A percentile compares a stretch with the other conserved stretches of the same genome.
Evolutionary conservation across 2,888 invertebrate species (phyloP).

Genomic region (Catocala sponsa): DNA sequence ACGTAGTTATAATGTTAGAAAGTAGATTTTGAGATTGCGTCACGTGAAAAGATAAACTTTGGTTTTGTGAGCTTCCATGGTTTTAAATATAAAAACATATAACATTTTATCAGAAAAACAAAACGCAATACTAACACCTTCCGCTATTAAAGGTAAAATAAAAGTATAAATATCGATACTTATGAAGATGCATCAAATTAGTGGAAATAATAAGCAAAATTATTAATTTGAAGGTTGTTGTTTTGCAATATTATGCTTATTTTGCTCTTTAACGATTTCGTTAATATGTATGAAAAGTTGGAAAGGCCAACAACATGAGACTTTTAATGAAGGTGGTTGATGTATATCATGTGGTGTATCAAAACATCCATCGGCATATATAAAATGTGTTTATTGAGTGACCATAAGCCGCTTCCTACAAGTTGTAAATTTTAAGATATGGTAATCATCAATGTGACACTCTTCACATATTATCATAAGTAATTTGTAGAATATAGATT

Average conservation of each 20-base stretch:
- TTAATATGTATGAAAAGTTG: slow-evolving; percentile 45
- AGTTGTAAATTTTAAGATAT: slow-evolving; percentile 14
- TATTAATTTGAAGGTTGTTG: slow-evolving; percentile 44
- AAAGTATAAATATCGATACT: slow-evolving; percentile 14
- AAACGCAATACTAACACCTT: slow-evolving; percentile 15
- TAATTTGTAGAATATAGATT: not conserved
- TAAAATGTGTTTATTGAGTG: not conserved
- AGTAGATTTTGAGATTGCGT: slow-evolving; percentile 34
- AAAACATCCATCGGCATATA: slow-evolving; percentile 4
- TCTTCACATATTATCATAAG: not conserved
- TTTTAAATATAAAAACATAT: not conserved
- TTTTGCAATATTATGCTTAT: slow-evolving; percentile 51
- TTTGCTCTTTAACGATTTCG: slow-evolving; percentile 52
- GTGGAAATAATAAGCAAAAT: slow-evolving; percentile 31
- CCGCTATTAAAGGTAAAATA: slow-evolving; percentile 37
- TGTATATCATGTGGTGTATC: slow-evolving; percentile 12
- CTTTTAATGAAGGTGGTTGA: slow-evolving; percentile 12
- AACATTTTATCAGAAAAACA: not conserved
- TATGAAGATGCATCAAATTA: slow-evolving; percentile 26
- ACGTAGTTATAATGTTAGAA: slow-evolving; percentile 36
- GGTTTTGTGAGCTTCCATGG: slow-evolving; percentile 5
- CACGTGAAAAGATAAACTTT: slow-evolving; percentile 17
- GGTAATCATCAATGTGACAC: slow-evolving; percentile 2
- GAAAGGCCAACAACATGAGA: slow-evolving; percentile 29
- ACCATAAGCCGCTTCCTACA: slow-evolving; percentile 5